These are phyloP conservation scores for Brachirus orientalis DNA, from an alignment of 2,113 vertebrate species.

Conservation along the genomic window DNA sequence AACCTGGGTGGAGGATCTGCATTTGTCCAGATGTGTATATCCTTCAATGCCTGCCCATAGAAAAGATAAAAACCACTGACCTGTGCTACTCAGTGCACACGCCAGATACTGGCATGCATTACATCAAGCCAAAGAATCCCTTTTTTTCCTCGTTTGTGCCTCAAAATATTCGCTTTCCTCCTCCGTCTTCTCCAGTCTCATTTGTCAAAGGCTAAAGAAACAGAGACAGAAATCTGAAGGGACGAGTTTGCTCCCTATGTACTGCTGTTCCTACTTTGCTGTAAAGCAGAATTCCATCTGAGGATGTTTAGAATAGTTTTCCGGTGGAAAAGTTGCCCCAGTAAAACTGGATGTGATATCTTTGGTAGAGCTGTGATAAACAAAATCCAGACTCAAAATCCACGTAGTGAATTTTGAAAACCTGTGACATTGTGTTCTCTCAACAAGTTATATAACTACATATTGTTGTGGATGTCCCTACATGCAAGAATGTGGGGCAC, in stretches of 20 bases:
- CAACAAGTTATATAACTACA: conserved; percentile 21
- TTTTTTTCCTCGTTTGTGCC: conserved; percentile 56
- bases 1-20: conserved; percentile 59
- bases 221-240: conserved; percentile 67
- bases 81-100: conserved; percentile 62
- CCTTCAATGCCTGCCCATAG: conserved; percentile 70
- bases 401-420: not conserved
- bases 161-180: conserved; percentile 70
- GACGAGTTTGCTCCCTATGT: conserved; percentile 47
- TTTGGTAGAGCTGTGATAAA: conserved; percentile 15
- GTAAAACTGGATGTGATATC: conserved; percentile 16
- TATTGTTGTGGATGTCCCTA: conserved; percentile 33
- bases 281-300: conserved; percentile 68
- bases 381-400: not conserved
- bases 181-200: conserved; percentile 66
- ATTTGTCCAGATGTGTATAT: conserved; percentile 81
- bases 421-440: not conserved
- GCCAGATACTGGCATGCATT: conserved; percentile 75
- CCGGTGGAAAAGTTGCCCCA: conserved; percentile 36
- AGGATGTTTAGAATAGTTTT: conserved; percentile 76
- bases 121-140: conserved; percentile 75
- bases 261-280: conserved; percentile 30
- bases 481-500: conserved; percentile 55
- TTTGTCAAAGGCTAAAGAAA: conserved; percentile 81
- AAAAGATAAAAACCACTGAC: conserved; percentile 78